Percentiles rank a stretch among this genome's conserved stretches.
phyloP scores from a whole-genome alignment of 1,140 invertebrate species.

The Telenomus remus region DNA sequence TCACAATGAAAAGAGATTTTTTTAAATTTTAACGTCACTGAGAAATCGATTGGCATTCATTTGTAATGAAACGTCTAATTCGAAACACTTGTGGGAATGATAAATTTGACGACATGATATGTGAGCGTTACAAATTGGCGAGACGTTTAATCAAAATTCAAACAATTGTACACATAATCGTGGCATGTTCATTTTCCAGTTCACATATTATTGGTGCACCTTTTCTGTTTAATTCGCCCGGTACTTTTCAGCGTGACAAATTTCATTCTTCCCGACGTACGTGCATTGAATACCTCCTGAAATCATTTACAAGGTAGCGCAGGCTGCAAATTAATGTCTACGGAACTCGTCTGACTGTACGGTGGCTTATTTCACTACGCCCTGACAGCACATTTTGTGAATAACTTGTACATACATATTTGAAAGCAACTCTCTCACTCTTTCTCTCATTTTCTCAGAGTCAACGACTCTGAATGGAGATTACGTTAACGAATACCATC shows the following conservation, averaged over 20 bases:
- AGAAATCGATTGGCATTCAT: too few relatives aligned
- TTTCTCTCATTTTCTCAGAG: too few relatives aligned
- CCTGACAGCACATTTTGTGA: slow-evolving; percentile 43
- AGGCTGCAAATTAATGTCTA: slow-evolving; percentile 61
- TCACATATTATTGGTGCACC: slow-evolving; percentile 42
- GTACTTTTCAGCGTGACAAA: slow-evolving; percentile 66
- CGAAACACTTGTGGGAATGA: too few relatives aligned
- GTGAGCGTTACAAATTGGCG: too few relatives aligned
- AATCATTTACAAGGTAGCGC: slow-evolving; percentile 56
- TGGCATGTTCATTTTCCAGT: slow-evolving; percentile 34
- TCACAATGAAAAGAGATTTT: too few relatives aligned
- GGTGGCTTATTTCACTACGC: slow-evolving; percentile 51
- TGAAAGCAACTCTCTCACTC: too few relatives aligned
- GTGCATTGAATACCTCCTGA: slow-evolving; percentile 63
- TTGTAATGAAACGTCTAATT: too few relatives aligned
- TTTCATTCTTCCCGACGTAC: slow-evolving; percentile 65
- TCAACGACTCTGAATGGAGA: too few relatives aligned
- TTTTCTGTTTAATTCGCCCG: slow-evolving; percentile 61
- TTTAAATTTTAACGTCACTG: too few relatives aligned
- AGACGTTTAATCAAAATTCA: slow-evolving; percentile 29
- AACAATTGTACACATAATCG: slow-evolving; percentile 17
- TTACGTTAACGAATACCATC: too few relatives aligned
- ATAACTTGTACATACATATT: slow-evolving; percentile 31
- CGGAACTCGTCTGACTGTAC: slow-evolving; percentile 51
- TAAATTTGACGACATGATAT: too few relatives aligned